Evolutionary conservation across 1,140 invertebrate genomes (phyloP).

Genomic region (Caenorhabditis latens): DNA sequence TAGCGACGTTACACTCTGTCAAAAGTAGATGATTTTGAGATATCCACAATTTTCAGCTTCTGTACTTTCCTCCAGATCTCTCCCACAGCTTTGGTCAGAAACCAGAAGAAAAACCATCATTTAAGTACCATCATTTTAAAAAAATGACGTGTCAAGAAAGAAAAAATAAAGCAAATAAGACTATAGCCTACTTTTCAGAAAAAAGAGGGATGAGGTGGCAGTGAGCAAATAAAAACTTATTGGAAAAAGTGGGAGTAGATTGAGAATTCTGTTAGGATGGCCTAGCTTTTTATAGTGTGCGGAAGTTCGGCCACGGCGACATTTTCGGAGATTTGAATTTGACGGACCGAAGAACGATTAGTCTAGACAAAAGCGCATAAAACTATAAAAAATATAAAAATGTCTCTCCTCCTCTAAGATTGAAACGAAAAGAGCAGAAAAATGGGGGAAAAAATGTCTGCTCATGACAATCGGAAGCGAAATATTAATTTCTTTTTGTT

Average conservation of each 20-base stretch:
- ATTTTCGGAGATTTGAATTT: no score
- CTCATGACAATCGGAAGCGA: background rate
- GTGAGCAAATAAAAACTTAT: constrained; percentile 18
- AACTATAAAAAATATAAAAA: background rate
- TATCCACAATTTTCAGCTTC: no score
- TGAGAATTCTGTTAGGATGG: background rate
- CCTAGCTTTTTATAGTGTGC: no score
- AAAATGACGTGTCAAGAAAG: background rate
- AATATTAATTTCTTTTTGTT: background rate
- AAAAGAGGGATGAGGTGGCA: constrained; percentile 37
- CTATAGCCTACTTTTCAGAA: background rate
- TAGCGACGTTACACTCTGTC: no score
- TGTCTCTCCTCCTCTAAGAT: background rate
- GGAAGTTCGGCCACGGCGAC: no score
- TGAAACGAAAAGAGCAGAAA: constrained; percentile 3
- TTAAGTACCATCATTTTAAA: no score
- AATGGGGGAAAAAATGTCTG: background rate
- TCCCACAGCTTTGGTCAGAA: no score
- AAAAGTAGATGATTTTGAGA: no score
- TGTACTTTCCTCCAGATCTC: no score
- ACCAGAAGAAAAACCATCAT: no score
- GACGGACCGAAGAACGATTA: background rate
- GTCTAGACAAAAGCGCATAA: constrained; percentile 23
- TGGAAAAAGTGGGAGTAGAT: background rate
- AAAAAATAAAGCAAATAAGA: background rate